Evolutionary conservation across 2,797 vertebrate genomes (phyloP).

Genomic region (Sardinella longiceps): DNA sequence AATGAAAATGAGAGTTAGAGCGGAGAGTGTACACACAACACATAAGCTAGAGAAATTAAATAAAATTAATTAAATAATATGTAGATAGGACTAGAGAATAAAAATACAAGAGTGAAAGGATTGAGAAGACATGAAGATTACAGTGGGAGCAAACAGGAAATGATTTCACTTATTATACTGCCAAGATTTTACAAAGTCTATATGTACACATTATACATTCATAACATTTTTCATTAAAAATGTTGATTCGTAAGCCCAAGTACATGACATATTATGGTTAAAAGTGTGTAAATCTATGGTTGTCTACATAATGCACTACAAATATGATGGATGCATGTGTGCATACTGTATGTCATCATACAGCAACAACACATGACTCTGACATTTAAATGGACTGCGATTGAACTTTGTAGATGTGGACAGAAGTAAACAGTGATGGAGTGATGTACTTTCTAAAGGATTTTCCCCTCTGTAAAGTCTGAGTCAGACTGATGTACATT

Average conservation of each 20-base stretch:
- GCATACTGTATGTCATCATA: neutral
- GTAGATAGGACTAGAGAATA: neutral
- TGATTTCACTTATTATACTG: too few relatives aligned
- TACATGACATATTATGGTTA: too few relatives aligned
- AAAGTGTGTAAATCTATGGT: too few relatives aligned
- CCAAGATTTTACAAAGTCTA: too few relatives aligned
- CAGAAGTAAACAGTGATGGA: neutral
- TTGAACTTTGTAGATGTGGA: neutral
- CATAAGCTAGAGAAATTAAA: neutral
- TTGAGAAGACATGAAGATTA: too few relatives aligned
- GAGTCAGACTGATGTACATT: conserved; percentile 5
- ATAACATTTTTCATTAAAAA: too few relatives aligned
- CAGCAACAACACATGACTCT: neutral
- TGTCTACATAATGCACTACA: neutral
- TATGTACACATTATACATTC: too few relatives aligned
- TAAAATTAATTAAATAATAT: too few relatives aligned
- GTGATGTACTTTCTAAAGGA: neutral
- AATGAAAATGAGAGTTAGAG: neutral
- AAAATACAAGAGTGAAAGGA: neutral
- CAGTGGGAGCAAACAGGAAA: too few relatives aligned
- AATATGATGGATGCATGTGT: neutral
- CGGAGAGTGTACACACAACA: neutral
- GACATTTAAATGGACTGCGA: neutral
- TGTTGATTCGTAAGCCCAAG: too few relatives aligned
- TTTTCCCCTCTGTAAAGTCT: neutral